phyloP scores from a whole-genome alignment of 2,797 vertebrate genomes.

The Dendrocincla tyrannina region DNA sequence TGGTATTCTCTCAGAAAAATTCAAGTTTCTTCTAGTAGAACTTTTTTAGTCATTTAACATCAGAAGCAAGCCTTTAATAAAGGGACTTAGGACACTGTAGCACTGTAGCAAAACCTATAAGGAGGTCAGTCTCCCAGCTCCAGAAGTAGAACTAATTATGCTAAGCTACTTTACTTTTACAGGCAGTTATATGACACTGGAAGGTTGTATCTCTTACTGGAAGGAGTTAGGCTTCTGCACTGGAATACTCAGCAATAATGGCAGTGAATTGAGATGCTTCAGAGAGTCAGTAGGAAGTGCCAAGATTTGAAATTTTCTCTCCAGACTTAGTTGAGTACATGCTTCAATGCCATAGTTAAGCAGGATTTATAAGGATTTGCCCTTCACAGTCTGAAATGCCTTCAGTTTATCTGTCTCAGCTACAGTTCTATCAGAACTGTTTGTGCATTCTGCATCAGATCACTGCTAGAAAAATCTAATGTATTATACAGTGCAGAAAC shows the following conservation, averaged over 20 bases:
- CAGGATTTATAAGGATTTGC: neutral
- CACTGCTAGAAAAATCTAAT: neutral
- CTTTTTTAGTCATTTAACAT: neutral
- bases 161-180: neutral
- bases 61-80: neutral
- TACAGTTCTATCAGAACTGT: neutral
- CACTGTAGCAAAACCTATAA: neutral
- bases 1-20: neutral
- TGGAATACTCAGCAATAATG: neutral
- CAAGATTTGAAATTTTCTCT: neutral
- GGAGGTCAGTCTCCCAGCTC: neutral
- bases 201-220: neutral
- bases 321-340: neutral
- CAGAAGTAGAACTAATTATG: neutral
- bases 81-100: neutral
- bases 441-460: neutral
- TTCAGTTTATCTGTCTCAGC: neutral
- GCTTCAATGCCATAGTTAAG: neutral
- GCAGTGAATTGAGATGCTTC: neutral
- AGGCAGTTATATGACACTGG: neutral
- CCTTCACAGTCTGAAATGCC: neutral
- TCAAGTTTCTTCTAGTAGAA: neutral
- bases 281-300: neutral
- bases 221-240: neutral
- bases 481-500: neutral